Evolutionary conservation across 2,113 vertebrate species (phyloP).

Genomic region (Ctenodactylus gundi): DNA sequence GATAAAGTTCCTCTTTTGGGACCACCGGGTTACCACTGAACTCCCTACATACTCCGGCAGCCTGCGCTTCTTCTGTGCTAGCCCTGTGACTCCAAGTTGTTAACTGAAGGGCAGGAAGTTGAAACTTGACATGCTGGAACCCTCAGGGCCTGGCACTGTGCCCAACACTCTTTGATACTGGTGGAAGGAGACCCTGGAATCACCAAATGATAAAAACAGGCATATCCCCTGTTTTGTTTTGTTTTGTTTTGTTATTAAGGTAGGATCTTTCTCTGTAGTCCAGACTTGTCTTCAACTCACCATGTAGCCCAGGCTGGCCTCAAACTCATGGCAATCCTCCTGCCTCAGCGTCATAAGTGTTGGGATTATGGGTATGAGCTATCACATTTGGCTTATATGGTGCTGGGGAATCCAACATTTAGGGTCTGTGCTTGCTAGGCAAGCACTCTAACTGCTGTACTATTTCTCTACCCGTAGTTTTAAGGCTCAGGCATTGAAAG

Average conservation of each 20-base stretch:
- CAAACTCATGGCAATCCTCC: no score
- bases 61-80: background rate
- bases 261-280: no score
- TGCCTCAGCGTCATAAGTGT: no score
- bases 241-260: no score
- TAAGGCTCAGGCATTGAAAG: background rate
- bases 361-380: no score
- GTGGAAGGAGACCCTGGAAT: background rate
- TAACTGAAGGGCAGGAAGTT: background rate
- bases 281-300: no score
- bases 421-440: no score
- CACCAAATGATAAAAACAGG: background rate
- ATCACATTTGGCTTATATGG: no score
- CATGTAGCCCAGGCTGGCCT: no score
- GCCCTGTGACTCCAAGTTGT: background rate
- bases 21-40: background rate
- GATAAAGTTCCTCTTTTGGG: background rate
- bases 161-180: background rate
- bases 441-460: no score
- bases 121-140: background rate
- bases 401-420: no score
- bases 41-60: no score
- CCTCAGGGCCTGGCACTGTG: background rate
- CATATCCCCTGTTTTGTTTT: background rate
- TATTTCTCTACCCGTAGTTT: background rate